A percentile compares a stretch with the other conserved stretches of the same genome.
phyloP scores from a whole-genome alignment of 2,888 invertebrate species.

The Mesochorus sp. region DNA sequence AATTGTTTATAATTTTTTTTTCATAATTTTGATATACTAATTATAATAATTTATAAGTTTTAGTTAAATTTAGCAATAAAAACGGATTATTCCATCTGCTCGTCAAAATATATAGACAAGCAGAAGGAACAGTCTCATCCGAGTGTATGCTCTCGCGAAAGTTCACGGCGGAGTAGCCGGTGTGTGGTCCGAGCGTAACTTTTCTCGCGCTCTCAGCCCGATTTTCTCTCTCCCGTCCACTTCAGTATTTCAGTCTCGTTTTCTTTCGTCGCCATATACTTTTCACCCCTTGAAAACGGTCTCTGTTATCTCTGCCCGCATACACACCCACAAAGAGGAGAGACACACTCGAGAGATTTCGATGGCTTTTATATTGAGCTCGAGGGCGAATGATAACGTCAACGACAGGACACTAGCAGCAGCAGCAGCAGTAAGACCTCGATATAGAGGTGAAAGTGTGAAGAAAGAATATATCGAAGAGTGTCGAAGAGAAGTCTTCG shows the following conservation, averaged over 20 bases:
- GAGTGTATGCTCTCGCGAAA: not conserved
- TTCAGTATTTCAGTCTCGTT: not conserved
- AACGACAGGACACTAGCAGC: constrained; percentile 55
- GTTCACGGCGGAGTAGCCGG: constrained; percentile 18
- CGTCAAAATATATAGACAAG: not conserved
- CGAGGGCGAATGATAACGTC: constrained; percentile 62
- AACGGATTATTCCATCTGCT: no score
- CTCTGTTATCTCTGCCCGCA: not conserved
- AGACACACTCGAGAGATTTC: constrained; percentile 31
- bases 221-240: constrained; percentile 2
- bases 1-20: no score
- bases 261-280: not conserved
- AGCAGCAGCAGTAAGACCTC: no score
- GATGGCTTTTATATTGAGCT: constrained; percentile 61
- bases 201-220: constrained; percentile 24
- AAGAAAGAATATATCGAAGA: constrained; percentile 24
- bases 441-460: constrained; percentile 40
- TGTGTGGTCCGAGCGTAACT: constrained; percentile 35
- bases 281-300: not conserved
- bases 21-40: not conserved
- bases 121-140: constrained; percentile 13
- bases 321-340: not conserved
- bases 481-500: constrained; percentile 8
- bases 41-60: not conserved
- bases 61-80: no score